These are phyloP conservation scores for Agrilus biguttatus DNA, from an alignment of 2,888 invertebrate genomes.

Conservation along the genomic window DNA sequence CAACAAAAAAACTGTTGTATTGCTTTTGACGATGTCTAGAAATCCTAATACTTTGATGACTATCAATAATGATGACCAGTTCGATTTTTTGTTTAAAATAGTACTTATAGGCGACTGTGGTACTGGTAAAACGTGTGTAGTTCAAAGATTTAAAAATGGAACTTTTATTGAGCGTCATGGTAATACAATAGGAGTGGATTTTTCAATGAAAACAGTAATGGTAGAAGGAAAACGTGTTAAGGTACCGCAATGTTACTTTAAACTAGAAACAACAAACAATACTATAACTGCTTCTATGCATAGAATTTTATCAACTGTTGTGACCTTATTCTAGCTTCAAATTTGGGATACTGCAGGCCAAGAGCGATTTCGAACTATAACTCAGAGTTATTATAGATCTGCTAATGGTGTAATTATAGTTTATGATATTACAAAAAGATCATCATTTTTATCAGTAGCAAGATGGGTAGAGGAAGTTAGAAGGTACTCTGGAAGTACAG, in stretches of 20 bases:
- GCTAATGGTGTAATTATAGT: slow-evolving; percentile 96
- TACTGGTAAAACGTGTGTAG: slow-evolving; percentile 88
- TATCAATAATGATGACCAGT: slow-evolving; percentile 60
- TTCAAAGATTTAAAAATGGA: slow-evolving; percentile 90
- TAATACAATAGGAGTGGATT: slow-evolving; percentile 95
- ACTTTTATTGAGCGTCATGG: slow-evolving; percentile 91
- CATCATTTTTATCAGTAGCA: slow-evolving; percentile 80
- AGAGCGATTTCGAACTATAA: slow-evolving; percentile 91
- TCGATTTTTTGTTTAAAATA: slow-evolving; percentile 91
- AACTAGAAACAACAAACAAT: not conserved
- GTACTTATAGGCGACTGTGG: slow-evolving; percentile 87
- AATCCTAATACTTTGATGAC: slow-evolving; percentile 66
- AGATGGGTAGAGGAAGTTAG: slow-evolving; percentile 95
- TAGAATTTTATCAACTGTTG: slow-evolving; percentile 2
- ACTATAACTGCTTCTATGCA: not conserved
- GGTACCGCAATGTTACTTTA: slow-evolving; percentile 36
- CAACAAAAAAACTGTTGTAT: too few relatives aligned
- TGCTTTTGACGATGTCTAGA: slow-evolving; percentile 45
- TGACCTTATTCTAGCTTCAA: slow-evolving; percentile 51
- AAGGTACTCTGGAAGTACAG: slow-evolving; percentile 84
- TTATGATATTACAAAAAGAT: slow-evolving; percentile 88
- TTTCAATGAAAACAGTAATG: slow-evolving; percentile 93
- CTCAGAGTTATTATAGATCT: slow-evolving; percentile 92
- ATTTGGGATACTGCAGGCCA: slow-evolving; percentile 98
- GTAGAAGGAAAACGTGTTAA: slow-evolving; percentile 92